Percentiles rank a stretch among this genome's conserved stretches.
These are phyloP conservation scores for Aphrophora alni DNA, from an alignment of 2,888 invertebrate genomes.

Conservation along the genomic window DNA sequence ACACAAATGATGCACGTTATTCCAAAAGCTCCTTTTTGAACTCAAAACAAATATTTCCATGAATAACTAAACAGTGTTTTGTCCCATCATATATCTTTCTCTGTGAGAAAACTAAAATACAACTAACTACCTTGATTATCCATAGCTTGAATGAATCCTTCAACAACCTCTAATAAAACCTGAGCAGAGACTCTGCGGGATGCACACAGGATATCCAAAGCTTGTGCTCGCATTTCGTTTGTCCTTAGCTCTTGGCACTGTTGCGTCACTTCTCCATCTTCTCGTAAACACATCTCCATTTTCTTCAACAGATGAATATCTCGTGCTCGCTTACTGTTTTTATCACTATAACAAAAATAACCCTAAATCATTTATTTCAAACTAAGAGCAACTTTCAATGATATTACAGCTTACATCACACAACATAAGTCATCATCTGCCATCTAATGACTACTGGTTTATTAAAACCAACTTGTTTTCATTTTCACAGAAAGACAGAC, in stretches of 20 bases:
- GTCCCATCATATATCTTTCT: too few relatives aligned
- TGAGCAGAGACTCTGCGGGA: conserved; percentile 69
- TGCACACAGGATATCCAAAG: conserved; percentile 71
- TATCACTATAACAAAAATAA: conserved; percentile 67
- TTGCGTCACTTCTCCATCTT: conserved; percentile 60
- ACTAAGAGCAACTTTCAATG: too few relatives aligned
- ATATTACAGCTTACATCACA: background rate
- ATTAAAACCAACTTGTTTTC: too few relatives aligned
- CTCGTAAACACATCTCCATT: conserved; percentile 70
- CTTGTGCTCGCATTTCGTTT: conserved; percentile 72
- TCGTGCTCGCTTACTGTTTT: conserved; percentile 83
- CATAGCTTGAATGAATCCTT: conserved; percentile 56
- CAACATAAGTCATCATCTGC: background rate
- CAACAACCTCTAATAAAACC: conserved; percentile 62
- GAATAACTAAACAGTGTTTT: too few relatives aligned
- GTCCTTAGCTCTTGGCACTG: conserved; percentile 72
- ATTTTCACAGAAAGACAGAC: too few relatives aligned
- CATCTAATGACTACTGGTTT: too few relatives aligned
- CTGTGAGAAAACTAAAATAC: too few relatives aligned
- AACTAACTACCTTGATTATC: conserved; percentile 31
- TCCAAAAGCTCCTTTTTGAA: too few relatives aligned
- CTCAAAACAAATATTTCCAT: too few relatives aligned
- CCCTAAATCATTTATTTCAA: background rate
- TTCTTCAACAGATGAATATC: conserved; percentile 87
- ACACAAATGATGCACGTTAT: too few relatives aligned